Evolutionary conservation across 2,113 vertebrate species (phyloP), one percentile per base, ranked within the genome.

Genomic region (Chinchilla lanigera): DNA sequence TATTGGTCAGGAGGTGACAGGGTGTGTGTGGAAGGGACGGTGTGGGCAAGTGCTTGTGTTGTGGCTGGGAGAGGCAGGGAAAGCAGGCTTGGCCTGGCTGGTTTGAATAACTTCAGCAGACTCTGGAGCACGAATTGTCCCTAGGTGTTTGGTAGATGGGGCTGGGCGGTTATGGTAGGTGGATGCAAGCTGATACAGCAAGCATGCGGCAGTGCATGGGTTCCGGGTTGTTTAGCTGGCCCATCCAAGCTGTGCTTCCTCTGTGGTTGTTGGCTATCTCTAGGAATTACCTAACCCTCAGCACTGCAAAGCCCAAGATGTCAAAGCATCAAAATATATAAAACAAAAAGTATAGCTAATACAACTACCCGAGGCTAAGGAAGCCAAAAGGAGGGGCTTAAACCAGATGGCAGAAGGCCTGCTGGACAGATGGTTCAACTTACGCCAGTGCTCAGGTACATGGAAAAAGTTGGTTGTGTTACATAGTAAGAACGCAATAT

Each of bases 181-280:
- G 60, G 19, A 61, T 33, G 54, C 65, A 19, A 24, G 13, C 24
- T 87, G 47, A 65, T 67, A 28, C 52, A 86, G 63, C 84, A 58
- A 50, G 14, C 0, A 20, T 13, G 9, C n/a, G 10, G 2, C 5
- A 8, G 20, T 14, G 2, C 41, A 0, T 67, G 13, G 7, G 14
- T 44, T 90, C 69, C 89, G 77, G 33, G 44, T 88, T 82, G 17
- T 2, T 38, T 38, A 38, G 13, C n/a, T 77, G 67, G 33, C 28
- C 24, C n/a, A n/a, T n/a, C 14, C 84, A 52, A 58, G 8, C 20
- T 24, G 22, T 69, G 19, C 22, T 88, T 44, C 19, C 65, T 28
- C 28, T 50, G 16, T n/a, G 33, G 12, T 50, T 86, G n/a, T 67
- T 88, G 30, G 7, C n/a, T 84, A 4, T 71, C 26, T 83, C 22